Conservation (phyloP, 1,140 invertebrate genomes). For the Habropoda laboriosa region DNA sequence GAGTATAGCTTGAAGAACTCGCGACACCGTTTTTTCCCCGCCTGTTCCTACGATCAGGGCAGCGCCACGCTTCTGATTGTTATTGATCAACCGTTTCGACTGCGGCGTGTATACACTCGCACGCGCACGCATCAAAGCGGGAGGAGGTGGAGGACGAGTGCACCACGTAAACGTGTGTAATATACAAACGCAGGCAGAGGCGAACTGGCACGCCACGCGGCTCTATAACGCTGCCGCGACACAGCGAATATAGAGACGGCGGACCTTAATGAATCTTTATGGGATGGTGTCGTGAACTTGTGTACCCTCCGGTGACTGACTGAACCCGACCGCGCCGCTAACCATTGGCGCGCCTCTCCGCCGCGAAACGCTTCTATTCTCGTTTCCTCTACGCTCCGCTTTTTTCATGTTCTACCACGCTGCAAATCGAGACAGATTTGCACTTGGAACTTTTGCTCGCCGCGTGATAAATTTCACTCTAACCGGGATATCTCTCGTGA, state of each 20-base stretch:
- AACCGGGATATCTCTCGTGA: no score
- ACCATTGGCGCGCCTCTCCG: conserved; percentile 72
- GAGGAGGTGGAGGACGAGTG: background rate
- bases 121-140: conserved; percentile 21
- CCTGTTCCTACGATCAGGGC: background rate
- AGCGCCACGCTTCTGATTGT: conserved; percentile 69
- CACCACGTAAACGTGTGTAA: conserved; percentile 32
- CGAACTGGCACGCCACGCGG: conserved; percentile 65
- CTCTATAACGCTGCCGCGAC: conserved; percentile 80
- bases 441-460: background rate
- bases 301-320: conserved; percentile 81
- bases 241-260: conserved; percentile 78
- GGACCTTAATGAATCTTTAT: conserved; percentile 82
- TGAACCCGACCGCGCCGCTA: conserved; percentile 71
- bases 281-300: conserved; percentile 82
- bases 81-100: conserved; percentile 79
- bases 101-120: conserved; percentile 40
- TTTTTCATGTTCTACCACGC: background rate
- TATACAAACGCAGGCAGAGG: conserved; percentile 41
- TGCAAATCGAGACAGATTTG: background rate
- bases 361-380: conserved; percentile 17
- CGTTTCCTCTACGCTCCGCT: background rate
- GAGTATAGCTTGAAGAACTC: conserved; percentile 25
- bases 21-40: conserved; percentile 44
- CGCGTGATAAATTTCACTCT: background rate